These are phyloP conservation scores for Penaeus monodon DNA, from an alignment of 2,888 invertebrate species.

Conservation along the genomic window DNA sequence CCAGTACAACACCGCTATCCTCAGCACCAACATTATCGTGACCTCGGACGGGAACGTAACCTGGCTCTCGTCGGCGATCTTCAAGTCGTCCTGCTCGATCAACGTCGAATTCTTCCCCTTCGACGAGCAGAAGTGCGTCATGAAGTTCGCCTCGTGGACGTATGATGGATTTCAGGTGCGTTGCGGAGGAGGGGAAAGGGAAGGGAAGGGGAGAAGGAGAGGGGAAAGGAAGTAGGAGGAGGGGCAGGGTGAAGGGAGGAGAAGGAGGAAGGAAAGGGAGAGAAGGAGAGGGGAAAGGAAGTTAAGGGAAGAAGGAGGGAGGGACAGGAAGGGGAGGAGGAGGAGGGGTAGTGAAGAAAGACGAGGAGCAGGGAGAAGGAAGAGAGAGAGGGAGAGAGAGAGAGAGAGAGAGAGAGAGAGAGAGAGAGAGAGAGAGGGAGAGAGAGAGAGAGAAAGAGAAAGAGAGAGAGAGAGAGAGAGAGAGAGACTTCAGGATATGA, in stretches of 20 bases:
- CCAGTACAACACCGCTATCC: conserved; percentile 70
- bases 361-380: neutral
- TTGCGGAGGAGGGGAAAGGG: neutral
- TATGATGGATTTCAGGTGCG: conserved; percentile 72
- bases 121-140: conserved; percentile 73
- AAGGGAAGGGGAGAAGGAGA: neutral
- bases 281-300: neutral
- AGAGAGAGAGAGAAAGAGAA: too few relatives aligned
- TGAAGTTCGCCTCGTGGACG: conserved; percentile 75
- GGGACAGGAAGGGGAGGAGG: neutral
- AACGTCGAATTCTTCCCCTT: conserved; percentile 75
- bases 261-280: neutral
- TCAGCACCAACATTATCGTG: conserved; percentile 74
- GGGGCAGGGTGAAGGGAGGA: neutral
- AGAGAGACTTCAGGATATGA: too few relatives aligned
- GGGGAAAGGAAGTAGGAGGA: neutral
- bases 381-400: too few relatives aligned
- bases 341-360: neutral
- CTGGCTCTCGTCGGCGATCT: conserved; percentile 74
- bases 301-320: neutral
- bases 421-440: too few relatives aligned
- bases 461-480: too few relatives aligned
- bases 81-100: conserved; percentile 73
- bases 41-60: conserved; percentile 74
- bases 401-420: too few relatives aligned